Base-by-base conservation (phyloP, 1,140 invertebrate genomes). In the Apocrypta bakeri region DNA sequence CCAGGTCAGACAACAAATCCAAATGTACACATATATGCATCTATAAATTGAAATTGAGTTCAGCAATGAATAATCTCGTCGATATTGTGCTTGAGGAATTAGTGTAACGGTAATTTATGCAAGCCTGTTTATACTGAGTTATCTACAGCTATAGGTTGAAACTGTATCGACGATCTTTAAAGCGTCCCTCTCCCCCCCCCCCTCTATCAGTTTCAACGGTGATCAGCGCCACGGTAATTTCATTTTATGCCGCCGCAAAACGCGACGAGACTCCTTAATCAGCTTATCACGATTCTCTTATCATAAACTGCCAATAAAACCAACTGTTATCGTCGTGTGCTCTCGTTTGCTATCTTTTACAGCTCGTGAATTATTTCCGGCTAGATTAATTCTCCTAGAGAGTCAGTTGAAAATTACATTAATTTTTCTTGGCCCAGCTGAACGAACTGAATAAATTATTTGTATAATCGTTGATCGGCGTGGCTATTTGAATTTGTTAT, bases 271-370 rank as follows among this genome's bases (percentile, higher is more conserved):
- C 68, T 63, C 27, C 33, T 71, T 61, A 81, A 81, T 74, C 48
- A 66, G 48, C 79, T 81, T 74, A 81, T 74, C 56, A 31, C 31
- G 27, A 81, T 81, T 72, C 68, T 42, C 42, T 79, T 79, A 72
- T 79, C 66, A 69, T 69, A 68, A 78, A 69, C 76, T 48, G n/a
- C 42, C 56, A 72, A 79, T 79, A 71, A 79, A 79, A 61, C 31
- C 61, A 9, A 24, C 27, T 69, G 11, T 72, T 66, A 12, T 79
- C 25, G 40, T 3, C 6, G n/a, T n/a, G n/a, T 24, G 24, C 33
- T 29, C 40, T 71, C 25, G 25, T 24, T 29, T 12, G 24, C 31
- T 68, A 76, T 68, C 63, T 42, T 68, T 42, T 31, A 56, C 17
- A 11, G 27, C 61, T 33, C n/a, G 61, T 2, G 27, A 61, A 33